Evolutionary conservation across 2,113 vertebrate genomes (phyloP).

Genomic region (Rhipidura dahli): DNA sequence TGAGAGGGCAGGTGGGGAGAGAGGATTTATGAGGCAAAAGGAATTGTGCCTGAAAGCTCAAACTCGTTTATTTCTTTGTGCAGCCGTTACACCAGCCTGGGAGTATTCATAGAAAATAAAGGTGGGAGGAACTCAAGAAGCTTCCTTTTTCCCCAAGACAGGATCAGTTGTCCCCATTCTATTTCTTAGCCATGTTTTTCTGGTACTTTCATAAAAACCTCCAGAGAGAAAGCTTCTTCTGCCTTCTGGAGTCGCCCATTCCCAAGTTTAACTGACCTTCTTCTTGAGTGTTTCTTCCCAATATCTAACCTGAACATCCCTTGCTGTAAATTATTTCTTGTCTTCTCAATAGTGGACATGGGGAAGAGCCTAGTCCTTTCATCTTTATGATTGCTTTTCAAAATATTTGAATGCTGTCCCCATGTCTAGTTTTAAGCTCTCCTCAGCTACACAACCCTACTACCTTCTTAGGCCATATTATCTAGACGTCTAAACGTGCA

Average conservation of each 20-base stretch:
- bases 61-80: neutral
- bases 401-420: neutral
- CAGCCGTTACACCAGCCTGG: neutral
- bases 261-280: neutral
- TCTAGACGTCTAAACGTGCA: neutral
- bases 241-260: neutral
- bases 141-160: neutral
- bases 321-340: neutral
- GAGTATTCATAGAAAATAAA: neutral
- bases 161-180: neutral
- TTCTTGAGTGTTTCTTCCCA: neutral
- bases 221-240: neutral
- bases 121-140: neutral
- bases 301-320: neutral
- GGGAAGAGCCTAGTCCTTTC: neutral
- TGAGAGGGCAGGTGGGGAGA: neutral
- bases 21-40: slow-evolving; percentile 1
- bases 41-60: neutral
- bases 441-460: neutral
- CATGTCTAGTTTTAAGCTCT: neutral
- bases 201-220: neutral
- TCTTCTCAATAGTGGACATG: neutral
- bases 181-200: neutral
- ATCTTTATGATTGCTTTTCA: neutral
- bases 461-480: neutral